Evolutionary conservation across 2,888 invertebrate genomes (phyloP).

Genomic region (Eristalinus aeneus): DNA sequence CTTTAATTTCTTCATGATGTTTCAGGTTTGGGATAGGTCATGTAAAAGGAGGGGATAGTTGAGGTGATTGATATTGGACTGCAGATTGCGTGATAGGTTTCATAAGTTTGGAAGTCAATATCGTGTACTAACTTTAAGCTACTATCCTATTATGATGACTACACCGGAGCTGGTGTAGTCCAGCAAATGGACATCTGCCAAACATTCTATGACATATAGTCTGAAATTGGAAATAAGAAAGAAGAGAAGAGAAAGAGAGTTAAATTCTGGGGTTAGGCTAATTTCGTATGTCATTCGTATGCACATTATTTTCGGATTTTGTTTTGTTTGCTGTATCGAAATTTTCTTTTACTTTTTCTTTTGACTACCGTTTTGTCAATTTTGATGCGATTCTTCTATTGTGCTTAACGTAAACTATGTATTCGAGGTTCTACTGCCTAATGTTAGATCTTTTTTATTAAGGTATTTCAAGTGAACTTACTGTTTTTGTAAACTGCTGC

Average conservation of each 20-base stretch:
- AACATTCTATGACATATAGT: not conserved
- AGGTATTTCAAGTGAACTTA: slow-evolving; percentile 29
- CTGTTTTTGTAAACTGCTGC: slow-evolving; percentile 38
- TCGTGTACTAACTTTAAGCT: no score
- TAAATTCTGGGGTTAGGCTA: not conserved
- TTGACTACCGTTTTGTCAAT: slow-evolving; percentile 16
- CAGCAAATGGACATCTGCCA: not conserved
- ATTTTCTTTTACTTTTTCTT: slow-evolving; percentile 46
- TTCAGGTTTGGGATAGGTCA: no score
- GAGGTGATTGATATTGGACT: no score
- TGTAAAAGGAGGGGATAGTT: no score
- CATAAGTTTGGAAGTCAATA: no score
- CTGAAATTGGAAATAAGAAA: no score
- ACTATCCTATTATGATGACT: no score
- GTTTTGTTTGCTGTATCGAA: not conserved
- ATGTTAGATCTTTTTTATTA: slow-evolving; percentile 40
- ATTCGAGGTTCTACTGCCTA: slow-evolving; percentile 24
- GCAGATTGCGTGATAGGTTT: no score
- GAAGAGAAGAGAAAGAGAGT: not conserved
- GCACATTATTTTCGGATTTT: not conserved
- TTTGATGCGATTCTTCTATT: slow-evolving; percentile 41
- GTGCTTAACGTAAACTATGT: slow-evolving; percentile 34
- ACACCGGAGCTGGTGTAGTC: no score
- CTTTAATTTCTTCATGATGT: no score
- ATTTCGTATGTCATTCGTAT: not conserved